A percentile compares a stretch with the other conserved stretches of the same genome.
Evolutionary conservation across 2,888 invertebrate species (phyloP).

Genomic region (Synanthedon myopaeformis): DNA sequence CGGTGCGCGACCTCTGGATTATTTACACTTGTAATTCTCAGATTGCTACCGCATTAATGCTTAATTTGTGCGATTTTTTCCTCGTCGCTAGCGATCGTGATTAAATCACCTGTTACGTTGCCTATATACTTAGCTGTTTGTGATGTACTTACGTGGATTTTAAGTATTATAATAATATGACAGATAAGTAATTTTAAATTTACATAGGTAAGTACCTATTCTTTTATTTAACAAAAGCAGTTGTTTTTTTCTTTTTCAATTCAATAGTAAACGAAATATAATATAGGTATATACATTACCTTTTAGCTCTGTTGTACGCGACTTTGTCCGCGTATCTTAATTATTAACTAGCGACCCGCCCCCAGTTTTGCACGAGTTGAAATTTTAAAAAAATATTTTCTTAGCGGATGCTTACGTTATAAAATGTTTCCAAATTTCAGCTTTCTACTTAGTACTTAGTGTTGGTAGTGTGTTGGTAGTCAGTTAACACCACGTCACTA

Average conservation of each 20-base stretch:
- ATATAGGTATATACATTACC: neutral
- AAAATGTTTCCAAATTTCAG: no score
- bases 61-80: slow-evolving; percentile 42
- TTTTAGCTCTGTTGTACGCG: no score
- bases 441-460: no score
- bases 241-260: neutral
- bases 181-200: neutral
- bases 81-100: slow-evolving; percentile 36
- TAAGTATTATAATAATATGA: neutral
- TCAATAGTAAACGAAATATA: neutral
- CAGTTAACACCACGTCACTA: no score
- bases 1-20: slow-evolving; percentile 66
- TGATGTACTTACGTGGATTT: neutral
- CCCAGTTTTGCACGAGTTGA: no score
- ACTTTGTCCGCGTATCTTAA: no score
- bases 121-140: neutral
- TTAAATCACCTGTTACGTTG: slow-evolving; percentile 27
- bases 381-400: no score
- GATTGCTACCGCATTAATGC: slow-evolving; percentile 40
- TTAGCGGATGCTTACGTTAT: no score
- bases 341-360: no score
- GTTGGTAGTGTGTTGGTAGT: no score
- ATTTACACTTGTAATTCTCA: slow-evolving; percentile 70
- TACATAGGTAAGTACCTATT: no score
- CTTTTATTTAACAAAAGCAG: neutral